Evolutionary conservation across 2,797 vertebrate genomes (phyloP).

Genomic region (Sciaenops ocellatus): DNA sequence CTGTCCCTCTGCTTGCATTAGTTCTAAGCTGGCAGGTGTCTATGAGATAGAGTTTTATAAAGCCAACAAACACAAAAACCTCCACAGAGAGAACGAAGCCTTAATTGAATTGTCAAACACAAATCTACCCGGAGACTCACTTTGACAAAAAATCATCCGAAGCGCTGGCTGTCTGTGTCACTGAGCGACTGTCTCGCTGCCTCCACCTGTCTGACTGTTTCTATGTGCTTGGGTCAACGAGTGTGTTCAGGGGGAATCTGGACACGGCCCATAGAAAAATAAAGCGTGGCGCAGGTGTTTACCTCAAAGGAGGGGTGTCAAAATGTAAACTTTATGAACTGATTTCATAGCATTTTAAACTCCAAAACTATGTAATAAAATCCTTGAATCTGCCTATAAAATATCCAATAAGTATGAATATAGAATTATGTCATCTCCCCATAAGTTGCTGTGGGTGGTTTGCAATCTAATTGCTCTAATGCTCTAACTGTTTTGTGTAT

Average conservation of each 20-base stretch:
- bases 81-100: constrained; percentile 61
- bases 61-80: constrained; percentile 66
- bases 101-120: constrained; percentile 78
- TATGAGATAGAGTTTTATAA: constrained; percentile 72
- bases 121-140: constrained; percentile 65
- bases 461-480: not conserved
- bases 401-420: not conserved
- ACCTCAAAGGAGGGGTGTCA: no score
- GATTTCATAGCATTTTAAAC: not conserved
- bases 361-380: no score
- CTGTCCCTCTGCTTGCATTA: constrained; percentile 54
- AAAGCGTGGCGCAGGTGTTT: not conserved
- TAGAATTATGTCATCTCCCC: no score
- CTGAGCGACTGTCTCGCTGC: constrained; percentile 16
- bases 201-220: constrained; percentile 18
- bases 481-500: not conserved
- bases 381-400: not conserved
- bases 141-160: constrained; percentile 47
- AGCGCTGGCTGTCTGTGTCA: constrained; percentile 31
- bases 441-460: no score
- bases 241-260: not conserved
- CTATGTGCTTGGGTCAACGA: not conserved
- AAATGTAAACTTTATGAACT: not conserved
- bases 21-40: constrained; percentile 74
- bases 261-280: not conserved